These are phyloP conservation scores for Ochlodes sylvanus DNA, from an alignment of 2,888 invertebrate genomes.

Conservation along the genomic window DNA sequence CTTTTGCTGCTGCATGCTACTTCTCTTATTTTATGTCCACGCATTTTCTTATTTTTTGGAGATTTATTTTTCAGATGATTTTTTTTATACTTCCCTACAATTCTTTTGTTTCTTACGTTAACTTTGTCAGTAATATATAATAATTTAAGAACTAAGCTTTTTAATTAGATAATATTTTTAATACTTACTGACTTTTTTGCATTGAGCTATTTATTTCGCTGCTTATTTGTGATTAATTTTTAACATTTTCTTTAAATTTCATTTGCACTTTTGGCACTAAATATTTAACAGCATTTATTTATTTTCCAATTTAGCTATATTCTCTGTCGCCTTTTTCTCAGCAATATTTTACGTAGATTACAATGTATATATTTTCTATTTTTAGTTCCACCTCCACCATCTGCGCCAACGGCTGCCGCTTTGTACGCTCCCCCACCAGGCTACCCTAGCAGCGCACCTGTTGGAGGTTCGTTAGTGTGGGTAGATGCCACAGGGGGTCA, in stretches of 20 bases:
- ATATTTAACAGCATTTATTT: too few species aligned
- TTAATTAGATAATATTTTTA: not conserved
- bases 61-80: conserved; percentile 2
- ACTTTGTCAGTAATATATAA: too few species aligned
- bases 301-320: too few species aligned
- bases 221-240: not conserved
- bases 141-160: too few species aligned
- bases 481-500: conserved; percentile 86
- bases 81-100: not conserved
- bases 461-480: conserved; percentile 79
- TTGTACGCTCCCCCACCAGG: conserved; percentile 67
- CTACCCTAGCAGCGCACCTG: conserved; percentile 48
- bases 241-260: not conserved
- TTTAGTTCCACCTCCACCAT: conserved; percentile 61
- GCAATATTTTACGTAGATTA: too few species aligned
- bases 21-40: conserved; percentile 2
- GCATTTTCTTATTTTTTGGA: conserved; percentile 22
- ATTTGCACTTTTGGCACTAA: not conserved
- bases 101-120: too few species aligned
- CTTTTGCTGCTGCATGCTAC: conserved; percentile 35
- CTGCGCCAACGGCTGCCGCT: conserved; percentile 69
- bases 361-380: not conserved
- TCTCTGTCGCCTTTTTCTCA: too few species aligned
- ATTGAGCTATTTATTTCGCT: too few species aligned
- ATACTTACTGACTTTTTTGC: not conserved